Conservation (phyloP, 30 jellyfish, hydroid and myxozoan species). For the Aurelia aurita complex sp. Pacific region DNA sequence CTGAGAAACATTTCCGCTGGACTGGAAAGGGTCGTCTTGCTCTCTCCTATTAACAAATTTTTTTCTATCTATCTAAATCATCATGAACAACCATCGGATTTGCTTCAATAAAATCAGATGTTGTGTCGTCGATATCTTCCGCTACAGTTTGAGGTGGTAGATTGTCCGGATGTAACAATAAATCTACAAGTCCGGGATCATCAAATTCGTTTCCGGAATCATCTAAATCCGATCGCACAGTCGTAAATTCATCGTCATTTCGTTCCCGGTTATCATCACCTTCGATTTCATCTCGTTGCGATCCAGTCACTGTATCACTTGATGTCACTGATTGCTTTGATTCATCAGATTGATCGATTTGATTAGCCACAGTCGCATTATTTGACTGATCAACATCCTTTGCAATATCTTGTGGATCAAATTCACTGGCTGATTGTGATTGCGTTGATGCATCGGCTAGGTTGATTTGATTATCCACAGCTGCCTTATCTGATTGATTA, state of each 20-base stretch:
- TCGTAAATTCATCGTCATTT: slow-evolving; percentile 10
- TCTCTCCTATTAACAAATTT: background rate
- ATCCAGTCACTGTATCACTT: background rate
- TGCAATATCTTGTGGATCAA: no score
- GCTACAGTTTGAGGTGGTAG: slow-evolving; percentile 60
- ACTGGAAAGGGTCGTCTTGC: no score
- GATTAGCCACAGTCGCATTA: background rate
- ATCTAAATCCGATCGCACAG: background rate
- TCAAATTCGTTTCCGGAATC: background rate
- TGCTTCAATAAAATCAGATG: slow-evolving; percentile 1
- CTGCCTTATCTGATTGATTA: no score
- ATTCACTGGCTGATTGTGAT: no score
- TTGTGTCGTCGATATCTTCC: slow-evolving; percentile 27
- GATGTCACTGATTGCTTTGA: background rate
- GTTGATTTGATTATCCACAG: no score
- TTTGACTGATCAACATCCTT: background rate
- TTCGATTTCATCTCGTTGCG: slow-evolving; percentile 32
- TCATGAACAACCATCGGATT: slow-evolving; percentile 44
- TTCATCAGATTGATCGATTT: slow-evolving; percentile 6
- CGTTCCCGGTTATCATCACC: slow-evolving; percentile 7
- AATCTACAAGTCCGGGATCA: slow-evolving; percentile 21
- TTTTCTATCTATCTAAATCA: slow-evolving; percentile 15
- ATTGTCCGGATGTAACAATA: slow-evolving; percentile 52
- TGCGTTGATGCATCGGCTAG: no score
- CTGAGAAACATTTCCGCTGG: no score